These are phyloP conservation scores for Odocoileus virginianus DNA, from an alignment of 2,113 vertebrate species.

Conservation along the genomic window DNA sequence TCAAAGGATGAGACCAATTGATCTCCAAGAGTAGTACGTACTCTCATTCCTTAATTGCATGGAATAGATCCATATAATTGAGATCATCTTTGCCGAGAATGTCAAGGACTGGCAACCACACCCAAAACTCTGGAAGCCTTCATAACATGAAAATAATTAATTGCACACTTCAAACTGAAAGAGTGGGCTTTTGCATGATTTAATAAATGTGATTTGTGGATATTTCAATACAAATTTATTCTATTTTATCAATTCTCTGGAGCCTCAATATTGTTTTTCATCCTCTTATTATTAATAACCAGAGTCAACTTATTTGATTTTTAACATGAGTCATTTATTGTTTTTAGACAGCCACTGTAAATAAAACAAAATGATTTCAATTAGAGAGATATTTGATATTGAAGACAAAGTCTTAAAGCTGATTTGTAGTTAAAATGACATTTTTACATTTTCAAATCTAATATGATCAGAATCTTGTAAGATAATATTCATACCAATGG, in stretches of 20 bases:
- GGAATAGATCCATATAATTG: background rate
- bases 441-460: conserved; percentile 12
- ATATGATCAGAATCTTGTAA: background rate
- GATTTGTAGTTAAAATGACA: conserved; percentile 4
- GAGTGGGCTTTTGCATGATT: background rate
- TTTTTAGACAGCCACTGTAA: background rate
- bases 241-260: background rate
- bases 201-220: background rate
- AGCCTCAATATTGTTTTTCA: background rate
- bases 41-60: background rate
- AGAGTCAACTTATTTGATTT: background rate
- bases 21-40: background rate
- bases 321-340: background rate
- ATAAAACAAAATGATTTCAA: background rate
- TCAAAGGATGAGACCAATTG: background rate
- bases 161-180: background rate
- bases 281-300: background rate
- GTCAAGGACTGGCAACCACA: background rate
- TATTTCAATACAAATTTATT: background rate
- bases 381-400: background rate
- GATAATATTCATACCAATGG: background rate
- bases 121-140: background rate
- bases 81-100: background rate
- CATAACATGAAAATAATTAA: background rate
- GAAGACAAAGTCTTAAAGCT: background rate